phyloP scores from a whole-genome alignment of 2,113 vertebrate species.

The Charadrius vociferus region DNA sequence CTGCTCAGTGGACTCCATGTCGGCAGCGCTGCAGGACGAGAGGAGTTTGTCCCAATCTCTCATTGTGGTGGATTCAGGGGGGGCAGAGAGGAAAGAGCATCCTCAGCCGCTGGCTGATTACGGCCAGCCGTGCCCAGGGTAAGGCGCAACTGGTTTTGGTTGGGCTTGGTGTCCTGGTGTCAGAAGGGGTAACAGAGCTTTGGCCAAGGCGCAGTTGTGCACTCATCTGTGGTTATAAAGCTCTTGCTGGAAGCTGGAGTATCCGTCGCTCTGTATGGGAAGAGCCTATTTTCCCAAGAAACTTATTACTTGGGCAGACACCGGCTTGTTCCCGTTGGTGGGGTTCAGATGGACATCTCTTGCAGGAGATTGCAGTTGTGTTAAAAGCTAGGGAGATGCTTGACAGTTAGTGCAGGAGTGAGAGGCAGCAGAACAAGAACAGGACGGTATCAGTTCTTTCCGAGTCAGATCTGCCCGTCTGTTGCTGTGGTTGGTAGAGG shows the following conservation, averaged over 20 bases:
- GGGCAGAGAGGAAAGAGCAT: constrained; percentile 65
- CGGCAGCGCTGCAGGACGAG: constrained; percentile 80
- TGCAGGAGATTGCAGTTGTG: not conserved
- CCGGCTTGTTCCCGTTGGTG: not conserved
- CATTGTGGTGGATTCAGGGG: constrained; percentile 59
- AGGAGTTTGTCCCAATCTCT: constrained; percentile 70
- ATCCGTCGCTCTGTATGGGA: not conserved
- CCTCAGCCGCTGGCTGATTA: constrained; percentile 70
- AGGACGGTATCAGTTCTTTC: not conserved
- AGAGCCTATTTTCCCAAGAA: not conserved
- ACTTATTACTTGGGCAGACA: not conserved
- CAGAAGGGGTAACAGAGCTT: not conserved
- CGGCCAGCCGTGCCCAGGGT: constrained; percentile 84
- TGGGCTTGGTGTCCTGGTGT: not conserved
- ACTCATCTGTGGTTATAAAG: not conserved
- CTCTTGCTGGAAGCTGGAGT: not conserved
- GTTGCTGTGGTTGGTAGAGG: not conserved
- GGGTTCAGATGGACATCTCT: not conserved
- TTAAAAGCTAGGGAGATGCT: not conserved
- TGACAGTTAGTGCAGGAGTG: not conserved
- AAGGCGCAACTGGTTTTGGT: not conserved
- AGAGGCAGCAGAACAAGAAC: not conserved
- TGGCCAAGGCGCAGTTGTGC: not conserved
- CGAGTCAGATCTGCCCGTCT: not conserved
- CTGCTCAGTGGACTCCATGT: constrained; percentile 90